Evolutionary conservation across 2,888 invertebrate species (phyloP).

Genomic region (Cynaeus angustus): DNA sequence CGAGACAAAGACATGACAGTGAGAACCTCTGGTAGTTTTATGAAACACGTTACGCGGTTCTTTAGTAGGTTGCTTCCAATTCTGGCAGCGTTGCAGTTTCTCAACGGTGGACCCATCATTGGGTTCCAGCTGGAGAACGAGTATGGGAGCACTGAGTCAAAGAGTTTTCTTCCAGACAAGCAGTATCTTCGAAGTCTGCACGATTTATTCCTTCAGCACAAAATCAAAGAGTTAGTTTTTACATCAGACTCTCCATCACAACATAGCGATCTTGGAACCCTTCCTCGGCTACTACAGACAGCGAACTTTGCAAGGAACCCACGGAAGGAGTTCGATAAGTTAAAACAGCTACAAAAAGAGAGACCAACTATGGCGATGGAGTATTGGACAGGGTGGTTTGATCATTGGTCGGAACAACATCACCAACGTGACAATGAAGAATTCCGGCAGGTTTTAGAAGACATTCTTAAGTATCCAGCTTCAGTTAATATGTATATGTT

Average conservation of each 20-base stretch:
- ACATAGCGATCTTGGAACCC: conserved; percentile 54
- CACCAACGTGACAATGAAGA: conserved; percentile 55
- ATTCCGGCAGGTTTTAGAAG: conserved; percentile 59
- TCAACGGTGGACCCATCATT: conserved; percentile 74
- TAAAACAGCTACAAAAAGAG: conserved; percentile 71
- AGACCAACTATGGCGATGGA: conserved; percentile 76
- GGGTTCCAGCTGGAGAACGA: conserved; percentile 83
- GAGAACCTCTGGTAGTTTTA: conserved; percentile 60
- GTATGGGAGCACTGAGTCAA: conserved; percentile 80
- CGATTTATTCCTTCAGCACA: conserved; percentile 65
- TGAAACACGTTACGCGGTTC: conserved; percentile 72
- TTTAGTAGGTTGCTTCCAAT: conserved; percentile 72
- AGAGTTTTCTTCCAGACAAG: conserved; percentile 61
- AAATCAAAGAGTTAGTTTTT: conserved; percentile 72
- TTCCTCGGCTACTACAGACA: conserved; percentile 70
- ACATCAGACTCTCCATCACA: conserved; percentile 71
- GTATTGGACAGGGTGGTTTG: conserved; percentile 78
- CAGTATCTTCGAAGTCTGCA: conserved; percentile 71
- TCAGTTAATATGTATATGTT: conserved; percentile 94
- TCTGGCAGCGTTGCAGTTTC: conserved; percentile 74
- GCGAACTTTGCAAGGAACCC: conserved; percentile 73
- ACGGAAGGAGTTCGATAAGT: conserved; percentile 67
- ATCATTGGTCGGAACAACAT: conserved; percentile 73
- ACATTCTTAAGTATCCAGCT: conserved; percentile 64
- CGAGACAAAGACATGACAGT: conserved; percentile 62